These are phyloP conservation scores for Lepidonotus clava DNA, from an alignment of 2,888 invertebrate genomes.

Conservation along the genomic window DNA sequence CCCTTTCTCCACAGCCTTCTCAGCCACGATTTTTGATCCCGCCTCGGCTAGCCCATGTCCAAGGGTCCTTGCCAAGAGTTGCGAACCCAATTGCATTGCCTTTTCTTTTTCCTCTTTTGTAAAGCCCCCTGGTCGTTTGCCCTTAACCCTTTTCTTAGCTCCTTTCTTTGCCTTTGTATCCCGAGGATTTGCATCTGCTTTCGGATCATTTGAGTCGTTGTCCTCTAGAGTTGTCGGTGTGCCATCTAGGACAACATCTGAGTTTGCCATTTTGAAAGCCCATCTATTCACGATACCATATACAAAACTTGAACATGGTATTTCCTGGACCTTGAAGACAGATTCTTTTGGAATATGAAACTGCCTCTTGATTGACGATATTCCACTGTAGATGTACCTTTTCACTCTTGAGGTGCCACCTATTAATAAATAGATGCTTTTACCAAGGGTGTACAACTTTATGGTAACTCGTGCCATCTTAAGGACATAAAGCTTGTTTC, in stretches of 20 bases:
- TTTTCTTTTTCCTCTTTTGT: neutral
- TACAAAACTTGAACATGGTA: no score
- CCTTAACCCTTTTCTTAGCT: no score
- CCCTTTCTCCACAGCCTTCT: neutral
- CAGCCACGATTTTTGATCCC: neutral
- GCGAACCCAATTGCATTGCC: neutral
- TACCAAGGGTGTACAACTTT: neutral
- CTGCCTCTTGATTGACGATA: neutral
- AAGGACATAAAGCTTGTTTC: neutral
- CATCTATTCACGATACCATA: no score
- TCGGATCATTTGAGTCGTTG: no score
- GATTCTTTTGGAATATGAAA: neutral
- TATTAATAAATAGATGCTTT: neutral
- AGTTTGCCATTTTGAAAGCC: no score
- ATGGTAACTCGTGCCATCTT: neutral
- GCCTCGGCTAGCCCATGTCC: neutral
- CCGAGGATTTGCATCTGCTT: no score
- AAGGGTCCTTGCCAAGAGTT: neutral
- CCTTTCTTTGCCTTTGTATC: no score
- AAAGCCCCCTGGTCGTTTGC: no score
- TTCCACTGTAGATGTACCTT: neutral
- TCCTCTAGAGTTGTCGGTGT: no score
- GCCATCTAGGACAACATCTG: no score
- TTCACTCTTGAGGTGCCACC: neutral
- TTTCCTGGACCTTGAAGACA: no score